Conservation (phyloP, 2,113 vertebrate species). For the Eurypyga helias region DNA sequence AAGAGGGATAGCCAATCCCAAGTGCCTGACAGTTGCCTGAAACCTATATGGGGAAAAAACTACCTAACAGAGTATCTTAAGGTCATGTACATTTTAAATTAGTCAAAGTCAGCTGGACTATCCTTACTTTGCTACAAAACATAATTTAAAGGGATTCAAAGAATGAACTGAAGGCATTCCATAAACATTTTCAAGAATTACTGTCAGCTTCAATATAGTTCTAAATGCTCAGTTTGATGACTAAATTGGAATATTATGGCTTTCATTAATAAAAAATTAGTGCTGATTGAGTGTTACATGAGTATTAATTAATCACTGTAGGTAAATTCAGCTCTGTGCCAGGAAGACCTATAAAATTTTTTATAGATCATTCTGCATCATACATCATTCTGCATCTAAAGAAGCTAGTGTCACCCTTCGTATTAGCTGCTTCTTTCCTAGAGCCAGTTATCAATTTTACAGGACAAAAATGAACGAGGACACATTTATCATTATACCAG, state of each 20-base stretch:
- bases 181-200: conserved; percentile 68
- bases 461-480: background rate
- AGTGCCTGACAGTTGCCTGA: background rate
- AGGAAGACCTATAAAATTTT: conserved; percentile 18
- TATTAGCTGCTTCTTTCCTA: background rate
- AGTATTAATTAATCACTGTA: conserved; percentile 70
- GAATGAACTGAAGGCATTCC: conserved; percentile 40
- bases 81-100: background rate
- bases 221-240: conserved; percentile 62
- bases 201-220: conserved; percentile 53
- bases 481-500: background rate
- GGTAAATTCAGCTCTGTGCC: conserved; percentile 60
- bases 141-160: conserved; percentile 25
- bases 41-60: background rate
- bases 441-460: background rate
- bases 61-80: background rate
- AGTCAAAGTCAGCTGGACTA: background rate
- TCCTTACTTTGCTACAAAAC: background rate
- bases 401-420: background rate
- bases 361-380: background rate
- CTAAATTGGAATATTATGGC: conserved; percentile 71
- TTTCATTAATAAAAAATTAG: conserved; percentile 63
- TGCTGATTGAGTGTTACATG: conserved; percentile 36
- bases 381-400: background rate
- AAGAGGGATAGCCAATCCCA: background rate